These are phyloP conservation scores for Chrysina gloriosa DNA, from an alignment of 2,888 invertebrate species.

Conservation along the genomic window DNA sequence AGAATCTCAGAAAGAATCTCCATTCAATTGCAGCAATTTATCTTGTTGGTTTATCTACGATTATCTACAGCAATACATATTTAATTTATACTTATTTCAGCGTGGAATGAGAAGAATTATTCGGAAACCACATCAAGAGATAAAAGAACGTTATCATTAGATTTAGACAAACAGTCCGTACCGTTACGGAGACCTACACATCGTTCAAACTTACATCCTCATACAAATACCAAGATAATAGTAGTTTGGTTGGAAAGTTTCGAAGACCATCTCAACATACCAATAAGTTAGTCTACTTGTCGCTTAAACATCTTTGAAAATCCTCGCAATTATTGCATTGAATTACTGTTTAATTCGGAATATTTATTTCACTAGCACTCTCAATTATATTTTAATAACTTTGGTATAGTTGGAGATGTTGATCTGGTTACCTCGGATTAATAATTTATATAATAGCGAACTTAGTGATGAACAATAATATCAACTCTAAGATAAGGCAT, in stretches of 20 bases:
- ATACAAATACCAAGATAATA: constrained; percentile 81
- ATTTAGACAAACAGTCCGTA: constrained; percentile 75
- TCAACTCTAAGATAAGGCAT: too few species aligned
- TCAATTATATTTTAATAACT: too few species aligned
- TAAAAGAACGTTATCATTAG: constrained; percentile 78
- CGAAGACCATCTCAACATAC: constrained; percentile 91
- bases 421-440: too few species aligned
- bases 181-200: constrained; percentile 69
- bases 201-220: constrained; percentile 69
- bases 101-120: constrained; percentile 70
- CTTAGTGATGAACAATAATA: too few species aligned
- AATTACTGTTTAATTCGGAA: too few species aligned
- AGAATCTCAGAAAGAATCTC: constrained; percentile 47
- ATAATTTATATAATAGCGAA: too few species aligned
- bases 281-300: constrained; percentile 74
- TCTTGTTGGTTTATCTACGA: constrained; percentile 57
- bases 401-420: too few species aligned
- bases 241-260: constrained; percentile 97
- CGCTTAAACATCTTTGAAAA: too few species aligned
- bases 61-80: constrained; percentile 12
- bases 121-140: constrained; percentile 66
- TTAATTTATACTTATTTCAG: constrained; percentile 50
- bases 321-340: too few species aligned
- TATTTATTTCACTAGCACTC: too few species aligned
- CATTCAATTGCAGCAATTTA: constrained; percentile 56